phyloP scores from a whole-genome alignment of 53 echinoderm and acorn worm species.

The Mesocentrotus franciscanus region DNA sequence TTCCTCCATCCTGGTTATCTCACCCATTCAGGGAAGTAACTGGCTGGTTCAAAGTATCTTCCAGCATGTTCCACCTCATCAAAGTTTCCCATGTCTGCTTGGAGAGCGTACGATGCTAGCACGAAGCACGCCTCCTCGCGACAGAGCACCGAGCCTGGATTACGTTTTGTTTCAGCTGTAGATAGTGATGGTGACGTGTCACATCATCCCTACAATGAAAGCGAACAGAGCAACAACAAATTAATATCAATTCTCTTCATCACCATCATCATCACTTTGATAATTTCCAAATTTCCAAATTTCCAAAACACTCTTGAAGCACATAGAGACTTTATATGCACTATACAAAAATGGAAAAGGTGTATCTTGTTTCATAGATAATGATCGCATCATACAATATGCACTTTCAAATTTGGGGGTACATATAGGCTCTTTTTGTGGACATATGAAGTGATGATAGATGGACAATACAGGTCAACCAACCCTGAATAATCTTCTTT shows the following conservation, averaged over 20 bases:
- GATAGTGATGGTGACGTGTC: slow-evolving; percentile 95
- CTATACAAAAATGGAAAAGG: background rate
- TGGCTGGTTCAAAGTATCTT: slow-evolving; percentile 93
- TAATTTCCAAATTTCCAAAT: no score
- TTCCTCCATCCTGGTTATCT: slow-evolving; percentile 7
- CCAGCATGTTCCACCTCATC: slow-evolving; percentile 84
- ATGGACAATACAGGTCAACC: background rate
- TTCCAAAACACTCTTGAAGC: background rate
- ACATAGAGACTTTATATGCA: background rate
- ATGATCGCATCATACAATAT: background rate
- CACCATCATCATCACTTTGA: background rate
- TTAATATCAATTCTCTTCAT: background rate
- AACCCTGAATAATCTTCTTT: background rate
- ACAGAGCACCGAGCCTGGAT: slow-evolving; percentile 92
- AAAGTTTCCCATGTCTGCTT: slow-evolving; percentile 97
- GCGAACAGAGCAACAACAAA: background rate
- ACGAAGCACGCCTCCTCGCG: slow-evolving; percentile 96
- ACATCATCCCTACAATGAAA: slow-evolving; percentile 86
- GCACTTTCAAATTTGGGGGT: background rate
- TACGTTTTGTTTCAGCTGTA: slow-evolving; percentile 94
- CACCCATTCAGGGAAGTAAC: slow-evolving; percentile 99
- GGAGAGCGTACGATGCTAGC: slow-evolving; percentile 95
- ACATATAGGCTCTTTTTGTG: background rate
- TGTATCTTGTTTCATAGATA: background rate
- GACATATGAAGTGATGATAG: background rate